phyloP scores from a whole-genome alignment of 2,113 vertebrate genomes.

The Alexandromys fortis region DNA sequence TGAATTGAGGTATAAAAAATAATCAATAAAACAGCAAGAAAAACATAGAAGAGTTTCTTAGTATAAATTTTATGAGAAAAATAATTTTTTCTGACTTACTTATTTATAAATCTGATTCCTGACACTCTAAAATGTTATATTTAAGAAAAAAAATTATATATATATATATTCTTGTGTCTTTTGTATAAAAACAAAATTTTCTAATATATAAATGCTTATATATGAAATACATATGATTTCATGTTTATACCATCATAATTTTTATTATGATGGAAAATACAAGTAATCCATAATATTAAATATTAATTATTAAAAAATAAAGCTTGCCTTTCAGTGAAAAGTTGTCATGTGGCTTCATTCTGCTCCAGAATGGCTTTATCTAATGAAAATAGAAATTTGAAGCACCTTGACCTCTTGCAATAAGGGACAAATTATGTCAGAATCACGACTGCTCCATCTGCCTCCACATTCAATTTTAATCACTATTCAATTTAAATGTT shows the following conservation, averaged over 20 bases:
- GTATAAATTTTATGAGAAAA: background rate
- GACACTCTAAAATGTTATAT: background rate
- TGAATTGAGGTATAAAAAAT: background rate
- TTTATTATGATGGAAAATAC: conserved; percentile 18
- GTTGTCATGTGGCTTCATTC: conserved; percentile 6
- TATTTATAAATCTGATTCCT: background rate
- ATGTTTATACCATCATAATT: background rate
- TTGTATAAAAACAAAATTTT: background rate
- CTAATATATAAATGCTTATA: too few species aligned
- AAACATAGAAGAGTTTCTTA: background rate
- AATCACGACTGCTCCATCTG: conserved; percentile 74
- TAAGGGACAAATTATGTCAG: conserved; percentile 58
- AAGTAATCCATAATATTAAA: background rate
- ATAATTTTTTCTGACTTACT: background rate
- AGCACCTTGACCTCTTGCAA: conserved; percentile 82
- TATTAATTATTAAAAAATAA: background rate
- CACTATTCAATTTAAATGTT: conserved; percentile 82
- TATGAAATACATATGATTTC: background rate
- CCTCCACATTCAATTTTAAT: conserved; percentile 84
- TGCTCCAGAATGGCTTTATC: conserved; percentile 9
- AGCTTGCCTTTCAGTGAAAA: background rate
- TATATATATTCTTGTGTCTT: background rate
- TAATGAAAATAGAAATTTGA: conserved; percentile 70
- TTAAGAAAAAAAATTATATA: background rate
- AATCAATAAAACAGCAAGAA: background rate